Evolutionary conservation across 2,797 vertebrate genomes (phyloP).

Genomic region (Semaprochilodus insignis): DNA sequence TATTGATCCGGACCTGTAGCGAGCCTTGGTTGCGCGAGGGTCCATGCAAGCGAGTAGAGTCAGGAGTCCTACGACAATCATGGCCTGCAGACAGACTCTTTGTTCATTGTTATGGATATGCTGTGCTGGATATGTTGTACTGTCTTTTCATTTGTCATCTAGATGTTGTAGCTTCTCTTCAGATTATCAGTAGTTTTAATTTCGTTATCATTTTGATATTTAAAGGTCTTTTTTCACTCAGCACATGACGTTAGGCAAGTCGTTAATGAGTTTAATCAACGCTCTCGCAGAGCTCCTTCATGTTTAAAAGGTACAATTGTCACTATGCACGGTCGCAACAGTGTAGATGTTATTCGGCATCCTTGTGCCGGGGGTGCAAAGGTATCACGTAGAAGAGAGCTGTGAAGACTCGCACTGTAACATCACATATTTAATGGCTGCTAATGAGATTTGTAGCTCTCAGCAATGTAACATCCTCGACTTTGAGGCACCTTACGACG

Average conservation of each 20-base stretch:
- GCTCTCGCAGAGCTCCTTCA: constrained; percentile 1
- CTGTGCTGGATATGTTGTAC: constrained; percentile 4
- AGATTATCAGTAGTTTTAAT: not conserved
- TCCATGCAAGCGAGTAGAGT: not conserved
- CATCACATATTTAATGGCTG: constrained; percentile 54
- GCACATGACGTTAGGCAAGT: not conserved
- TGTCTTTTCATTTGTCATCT: constrained; percentile 27
- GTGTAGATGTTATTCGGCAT: not conserved
- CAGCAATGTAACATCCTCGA: constrained; percentile 50
- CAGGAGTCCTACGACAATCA: constrained; percentile 40
- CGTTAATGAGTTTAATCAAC: not conserved
- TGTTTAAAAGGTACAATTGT: constrained; percentile 36
- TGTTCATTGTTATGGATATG: constrained; percentile 9
- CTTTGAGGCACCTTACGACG: constrained; percentile 48
- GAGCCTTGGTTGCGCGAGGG: not conserved
- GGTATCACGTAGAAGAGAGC: constrained; percentile 31
- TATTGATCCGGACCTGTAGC: not conserved
- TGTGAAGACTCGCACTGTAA: constrained; percentile 55
- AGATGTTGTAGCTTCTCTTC: not conserved
- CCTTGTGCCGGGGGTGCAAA: constrained; percentile 4
- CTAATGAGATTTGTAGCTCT: constrained; percentile 54
- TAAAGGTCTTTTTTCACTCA: constrained; percentile 8
- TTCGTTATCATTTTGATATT: constrained; percentile 14
- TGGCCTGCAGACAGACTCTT: not conserved
- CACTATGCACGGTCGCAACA: constrained; percentile 9